phyloP scores from a whole-genome alignment of 2,797 vertebrate genomes.

The Lagorchestes hirsutus region DNA sequence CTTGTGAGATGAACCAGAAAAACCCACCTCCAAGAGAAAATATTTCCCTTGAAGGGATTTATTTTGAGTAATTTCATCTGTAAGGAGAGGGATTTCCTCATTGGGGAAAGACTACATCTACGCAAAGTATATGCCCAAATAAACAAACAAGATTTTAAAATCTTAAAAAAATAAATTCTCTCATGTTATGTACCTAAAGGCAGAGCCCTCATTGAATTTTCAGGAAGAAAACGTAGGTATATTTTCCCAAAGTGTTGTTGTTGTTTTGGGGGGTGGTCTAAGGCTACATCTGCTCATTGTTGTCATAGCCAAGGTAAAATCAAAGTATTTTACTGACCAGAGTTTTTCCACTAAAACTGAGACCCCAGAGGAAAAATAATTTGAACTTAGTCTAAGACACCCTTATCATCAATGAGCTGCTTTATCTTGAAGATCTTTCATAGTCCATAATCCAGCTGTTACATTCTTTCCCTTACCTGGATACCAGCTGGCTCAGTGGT shows the following conservation, averaged over 20 bases:
- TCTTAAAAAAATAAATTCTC: neutral
- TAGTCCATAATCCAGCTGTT: neutral
- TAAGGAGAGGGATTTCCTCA: neutral
- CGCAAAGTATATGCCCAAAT: neutral
- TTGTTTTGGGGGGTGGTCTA: no score
- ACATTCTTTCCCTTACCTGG: neutral
- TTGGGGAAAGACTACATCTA: neutral
- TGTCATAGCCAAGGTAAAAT: neutral
- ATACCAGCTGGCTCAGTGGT: neutral
- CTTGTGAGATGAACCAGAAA: neutral
- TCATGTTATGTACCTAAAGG: neutral
- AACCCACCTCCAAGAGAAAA: neutral
- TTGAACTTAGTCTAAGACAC: neutral
- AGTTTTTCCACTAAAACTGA: neutral
- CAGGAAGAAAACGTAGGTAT: neutral
- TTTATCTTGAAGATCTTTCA: neutral
- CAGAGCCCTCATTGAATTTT: neutral
- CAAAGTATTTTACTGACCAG: neutral
- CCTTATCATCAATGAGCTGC: neutral
- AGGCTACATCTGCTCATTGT: neutral
- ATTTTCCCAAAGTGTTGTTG: conserved; percentile 6
- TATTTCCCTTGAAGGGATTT: neutral
- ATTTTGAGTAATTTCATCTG: neutral
- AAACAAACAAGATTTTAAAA: neutral
- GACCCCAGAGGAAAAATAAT: neutral